Conservation (phyloP, 2,113 vertebrate species). For the Nyctereutes procyonoides region DNA sequence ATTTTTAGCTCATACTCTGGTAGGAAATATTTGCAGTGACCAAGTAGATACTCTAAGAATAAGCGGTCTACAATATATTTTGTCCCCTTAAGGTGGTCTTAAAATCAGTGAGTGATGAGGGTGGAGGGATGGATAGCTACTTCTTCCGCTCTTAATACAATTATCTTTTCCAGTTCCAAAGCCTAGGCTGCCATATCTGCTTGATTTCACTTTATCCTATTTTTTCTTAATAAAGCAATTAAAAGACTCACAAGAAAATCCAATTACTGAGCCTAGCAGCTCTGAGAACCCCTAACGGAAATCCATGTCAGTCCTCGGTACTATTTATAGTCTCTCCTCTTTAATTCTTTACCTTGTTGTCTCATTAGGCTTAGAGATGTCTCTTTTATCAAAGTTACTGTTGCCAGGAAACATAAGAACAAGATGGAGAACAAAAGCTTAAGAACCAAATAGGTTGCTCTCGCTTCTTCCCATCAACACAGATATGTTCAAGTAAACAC, state of each 20-base stretch:
- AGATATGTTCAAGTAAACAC: neutral
- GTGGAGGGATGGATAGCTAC: neutral
- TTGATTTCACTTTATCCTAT: slow-evolving; percentile 22
- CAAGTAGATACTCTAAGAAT: neutral
- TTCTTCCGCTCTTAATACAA: slow-evolving; percentile 27
- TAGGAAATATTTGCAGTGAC: neutral
- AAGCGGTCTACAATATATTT: neutral
- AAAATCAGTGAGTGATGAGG: neutral
- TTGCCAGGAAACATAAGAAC: slow-evolving; percentile 78
- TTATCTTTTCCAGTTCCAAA: slow-evolving; percentile 27
- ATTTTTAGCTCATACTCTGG: slow-evolving; percentile 2
- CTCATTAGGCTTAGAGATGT: slow-evolving; percentile 53
- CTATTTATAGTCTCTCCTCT: slow-evolving; percentile 68
- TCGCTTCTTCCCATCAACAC: neutral
- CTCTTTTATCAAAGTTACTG: slow-evolving; percentile 64
- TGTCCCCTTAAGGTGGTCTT: neutral
- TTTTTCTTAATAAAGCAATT: slow-evolving; percentile 76
- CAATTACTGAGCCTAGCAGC: slow-evolving; percentile 53
- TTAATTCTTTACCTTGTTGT: slow-evolving; percentile 68
- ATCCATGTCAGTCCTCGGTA: slow-evolving; percentile 56
- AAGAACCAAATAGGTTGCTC: neutral
- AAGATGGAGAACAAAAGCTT: slow-evolving; percentile 73
- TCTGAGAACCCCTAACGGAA: slow-evolving; percentile 66
- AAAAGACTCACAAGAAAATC: slow-evolving; percentile 55
- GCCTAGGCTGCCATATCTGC: neutral